Conservation (phyloP, 2,888 invertebrate species). For the Colostygia pectinataria region DNA sequence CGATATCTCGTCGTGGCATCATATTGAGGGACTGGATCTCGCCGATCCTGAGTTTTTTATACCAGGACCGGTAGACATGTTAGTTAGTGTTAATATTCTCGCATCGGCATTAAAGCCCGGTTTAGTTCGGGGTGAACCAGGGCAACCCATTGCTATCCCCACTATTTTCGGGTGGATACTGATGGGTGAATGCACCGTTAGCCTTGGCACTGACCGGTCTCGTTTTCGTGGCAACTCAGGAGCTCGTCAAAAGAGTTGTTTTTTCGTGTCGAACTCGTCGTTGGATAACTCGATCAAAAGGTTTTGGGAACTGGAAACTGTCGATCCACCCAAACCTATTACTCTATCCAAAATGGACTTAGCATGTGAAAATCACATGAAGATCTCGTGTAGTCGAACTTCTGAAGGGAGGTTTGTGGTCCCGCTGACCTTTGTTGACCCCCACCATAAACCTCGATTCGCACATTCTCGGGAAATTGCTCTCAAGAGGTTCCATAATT, state of each 20-base stretch:
- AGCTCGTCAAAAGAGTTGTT: too few relatives aligned
- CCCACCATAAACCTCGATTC: not conserved
- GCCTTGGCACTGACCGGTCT: not conserved
- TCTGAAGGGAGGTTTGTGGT: not conserved
- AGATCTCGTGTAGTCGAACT: not conserved
- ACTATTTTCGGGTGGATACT: not conserved
- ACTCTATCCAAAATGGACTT: not conserved
- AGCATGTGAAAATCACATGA: not conserved
- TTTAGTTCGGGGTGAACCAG: not conserved
- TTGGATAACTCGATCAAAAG: conserved; percentile 12
- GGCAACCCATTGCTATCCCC: not conserved
- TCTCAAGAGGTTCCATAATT: not conserved
- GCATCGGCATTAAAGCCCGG: too few relatives aligned
- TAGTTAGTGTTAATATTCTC: too few relatives aligned
- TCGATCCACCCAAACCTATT: not conserved
- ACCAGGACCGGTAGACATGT: not conserved
- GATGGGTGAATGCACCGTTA: too few relatives aligned
- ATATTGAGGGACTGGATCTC: not conserved
- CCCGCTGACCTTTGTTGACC: not conserved
- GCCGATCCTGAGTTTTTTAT: not conserved
- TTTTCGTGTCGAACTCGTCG: not conserved
- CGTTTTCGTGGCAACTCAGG: not conserved
- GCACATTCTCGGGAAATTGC: not conserved
- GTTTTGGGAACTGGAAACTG: too few relatives aligned
- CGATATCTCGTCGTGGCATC: not conserved